Evolutionary conservation across 2,888 invertebrate genomes (phyloP), one percentile per base, ranked within the genome.

Genomic region (Neoaliturus tenellus): DNA sequence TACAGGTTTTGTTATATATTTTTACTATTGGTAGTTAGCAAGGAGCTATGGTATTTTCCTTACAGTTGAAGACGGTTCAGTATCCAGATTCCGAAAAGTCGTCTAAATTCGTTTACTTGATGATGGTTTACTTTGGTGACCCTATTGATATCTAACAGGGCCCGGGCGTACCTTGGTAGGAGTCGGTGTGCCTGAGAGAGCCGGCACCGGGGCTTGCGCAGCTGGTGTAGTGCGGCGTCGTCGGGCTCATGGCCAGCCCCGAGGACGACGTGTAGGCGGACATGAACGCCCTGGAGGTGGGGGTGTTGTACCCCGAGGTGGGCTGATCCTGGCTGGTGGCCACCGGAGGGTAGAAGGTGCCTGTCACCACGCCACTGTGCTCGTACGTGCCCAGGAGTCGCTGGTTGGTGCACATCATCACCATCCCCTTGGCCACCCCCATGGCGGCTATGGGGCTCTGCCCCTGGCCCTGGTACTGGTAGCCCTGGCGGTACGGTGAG

Each of bases 341-440:
- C 31, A 97, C 95, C 0, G 97, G 97, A 25, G 97, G 97, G 90
- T 96, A 97, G 91, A 96, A 97, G 6, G 97, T 97, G 20, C 97
- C 97, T 12, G 89, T 89, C 28, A 89, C 89, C 33, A 89, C 87
- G 14, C 89, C 89, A 62, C 88, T 88, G 84, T 89, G 88, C 69
- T 89, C 89, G 86, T 89, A 89, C 8, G 88, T 87, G 10, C 96
- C 96, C 33, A 96, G 93, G 85, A 96, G 92, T 55, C 96, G 95
- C 88, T 96, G 94, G 89, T 96, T 95, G 81, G 96, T 95, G 89
- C 96, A 96, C 94, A 95, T 95, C 86, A 95, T 95, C 71, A 96
- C 95, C 91, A 97, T 96, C 94, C 97, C 96, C 88, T 96, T 96
- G 4, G 95, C 94, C 92, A 95, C 95, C 12, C 96, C 96, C 91